Evolutionary conservation across 2,113 vertebrate genomes (phyloP).

Genomic region (Sialia sialis): DNA sequence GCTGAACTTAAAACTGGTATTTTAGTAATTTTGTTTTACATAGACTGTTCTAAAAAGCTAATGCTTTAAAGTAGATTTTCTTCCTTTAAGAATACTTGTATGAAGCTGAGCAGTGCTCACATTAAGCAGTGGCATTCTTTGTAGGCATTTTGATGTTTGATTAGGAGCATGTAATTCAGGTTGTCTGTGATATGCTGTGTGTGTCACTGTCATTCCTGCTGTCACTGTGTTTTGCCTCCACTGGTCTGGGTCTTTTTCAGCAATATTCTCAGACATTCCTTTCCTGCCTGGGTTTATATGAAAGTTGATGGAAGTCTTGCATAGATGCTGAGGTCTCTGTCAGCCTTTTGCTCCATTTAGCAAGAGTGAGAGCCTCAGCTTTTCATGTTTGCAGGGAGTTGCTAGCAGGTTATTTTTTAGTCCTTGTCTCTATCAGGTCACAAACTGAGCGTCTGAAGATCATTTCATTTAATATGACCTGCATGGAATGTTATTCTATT

Average conservation of each 20-base stretch:
- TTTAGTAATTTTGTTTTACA: neutral
- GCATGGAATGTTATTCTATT: neutral
- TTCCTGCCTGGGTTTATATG: neutral
- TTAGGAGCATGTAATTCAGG: neutral
- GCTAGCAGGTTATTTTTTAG: neutral
- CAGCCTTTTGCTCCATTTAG: neutral
- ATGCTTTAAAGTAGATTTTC: neutral
- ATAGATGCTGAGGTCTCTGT: neutral
- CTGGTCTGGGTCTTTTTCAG: neutral
- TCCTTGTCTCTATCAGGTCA: neutral
- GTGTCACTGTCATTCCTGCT: neutral
- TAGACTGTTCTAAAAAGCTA: neutral
- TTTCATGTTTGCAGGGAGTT: neutral
- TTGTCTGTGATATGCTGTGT: accelerated
- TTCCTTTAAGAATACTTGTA: neutral
- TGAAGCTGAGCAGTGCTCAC: neutral
- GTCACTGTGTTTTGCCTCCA: neutral
- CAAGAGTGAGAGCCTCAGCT: neutral
- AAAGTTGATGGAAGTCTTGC: neutral
- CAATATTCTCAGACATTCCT: neutral
- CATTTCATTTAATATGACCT: neutral
- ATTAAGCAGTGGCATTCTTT: neutral
- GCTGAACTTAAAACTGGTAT: neutral
- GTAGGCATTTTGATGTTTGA: neutral
- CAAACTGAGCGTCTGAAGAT: neutral